These are phyloP conservation scores for Leptatherina wallacei DNA, from an alignment of 2,797 vertebrate genomes.

Conservation along the genomic window DNA sequence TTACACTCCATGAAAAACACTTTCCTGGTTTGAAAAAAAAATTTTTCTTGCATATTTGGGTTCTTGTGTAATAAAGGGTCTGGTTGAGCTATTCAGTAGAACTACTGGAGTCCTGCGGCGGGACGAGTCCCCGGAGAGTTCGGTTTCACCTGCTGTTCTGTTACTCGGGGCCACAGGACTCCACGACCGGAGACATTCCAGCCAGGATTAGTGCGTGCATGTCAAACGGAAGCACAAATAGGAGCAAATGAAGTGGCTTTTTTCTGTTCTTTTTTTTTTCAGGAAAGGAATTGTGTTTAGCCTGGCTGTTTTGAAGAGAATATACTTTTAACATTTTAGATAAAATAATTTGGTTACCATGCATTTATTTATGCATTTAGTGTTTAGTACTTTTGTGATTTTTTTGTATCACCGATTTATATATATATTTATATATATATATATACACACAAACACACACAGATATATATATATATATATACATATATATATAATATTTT, in stretches of 20 bases:
- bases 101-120: slow-evolving; percentile 42
- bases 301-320: not conserved
- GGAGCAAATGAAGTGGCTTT: slow-evolving; percentile 29
- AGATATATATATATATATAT: too few relatives aligned
- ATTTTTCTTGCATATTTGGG: not conserved
- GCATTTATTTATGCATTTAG: too few relatives aligned
- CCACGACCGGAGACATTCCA: slow-evolving; percentile 76
- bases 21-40: slow-evolving; percentile 5
- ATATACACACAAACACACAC: too few relatives aligned
- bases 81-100: slow-evolving; percentile 33
- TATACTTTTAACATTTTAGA: not conserved
- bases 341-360: not conserved
- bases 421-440: too few relatives aligned
- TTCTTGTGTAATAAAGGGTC: slow-evolving; percentile 21
- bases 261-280: slow-evolving; percentile 11
- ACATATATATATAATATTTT: too few relatives aligned
- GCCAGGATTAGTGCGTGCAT: slow-evolving; percentile 74
- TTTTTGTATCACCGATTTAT: too few relatives aligned
- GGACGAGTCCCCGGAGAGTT: slow-evolving; percentile 60
- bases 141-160: slow-evolving; percentile 79
- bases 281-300: slow-evolving; percentile 25
- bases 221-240: slow-evolving; percentile 74
- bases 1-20: slow-evolving; percentile 13
- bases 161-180: slow-evolving; percentile 59
- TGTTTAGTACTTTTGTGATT: too few relatives aligned